phyloP scores from a whole-genome alignment of 1,140 invertebrate genomes.

The Diorhabda sublineata region DNA sequence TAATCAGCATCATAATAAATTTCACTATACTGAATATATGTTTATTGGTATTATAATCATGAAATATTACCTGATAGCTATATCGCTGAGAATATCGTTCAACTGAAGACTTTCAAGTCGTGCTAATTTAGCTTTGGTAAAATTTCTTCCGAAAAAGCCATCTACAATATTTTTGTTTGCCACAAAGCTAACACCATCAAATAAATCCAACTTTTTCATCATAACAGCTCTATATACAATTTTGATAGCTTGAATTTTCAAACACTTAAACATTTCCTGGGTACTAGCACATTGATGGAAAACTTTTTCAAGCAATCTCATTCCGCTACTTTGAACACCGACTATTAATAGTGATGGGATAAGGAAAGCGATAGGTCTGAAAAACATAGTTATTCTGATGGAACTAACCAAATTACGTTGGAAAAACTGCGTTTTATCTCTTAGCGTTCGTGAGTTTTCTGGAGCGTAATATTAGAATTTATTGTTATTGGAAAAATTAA shows the following conservation, averaged over 20 bases:
- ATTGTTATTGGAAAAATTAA: slow-evolving; percentile 5
- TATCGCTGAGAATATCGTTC: slow-evolving; percentile 56
- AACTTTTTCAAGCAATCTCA: slow-evolving; percentile 12
- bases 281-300: slow-evolving; percentile 55
- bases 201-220: slow-evolving; percentile 57
- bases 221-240: slow-evolving; percentile 59
- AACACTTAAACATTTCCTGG: slow-evolving; percentile 60
- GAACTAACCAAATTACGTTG: not conserved
- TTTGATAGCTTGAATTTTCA: slow-evolving; percentile 63
- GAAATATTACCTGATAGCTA: slow-evolving; percentile 46
- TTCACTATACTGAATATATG: no score
- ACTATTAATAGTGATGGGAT: not conserved
- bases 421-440: slow-evolving; percentile 16
- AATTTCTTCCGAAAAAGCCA: not conserved
- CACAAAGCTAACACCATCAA: slow-evolving; percentile 58
- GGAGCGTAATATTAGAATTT: slow-evolving; percentile 21
- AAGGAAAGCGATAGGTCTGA: not conserved
- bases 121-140: slow-evolving; percentile 52
- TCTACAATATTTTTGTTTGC: slow-evolving; percentile 16
- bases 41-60: no score
- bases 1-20: no score
- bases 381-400: slow-evolving; percentile 4
- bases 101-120: slow-evolving; percentile 49
- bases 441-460: slow-evolving; percentile 20
- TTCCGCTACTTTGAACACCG: slow-evolving; percentile 6